Percentiles rank a stretch among this genome's conserved stretches.
These are phyloP conservation scores for Sphaeramia orbicularis DNA, from an alignment of 2,797 vertebrate species.

Conservation along the genomic window DNA sequence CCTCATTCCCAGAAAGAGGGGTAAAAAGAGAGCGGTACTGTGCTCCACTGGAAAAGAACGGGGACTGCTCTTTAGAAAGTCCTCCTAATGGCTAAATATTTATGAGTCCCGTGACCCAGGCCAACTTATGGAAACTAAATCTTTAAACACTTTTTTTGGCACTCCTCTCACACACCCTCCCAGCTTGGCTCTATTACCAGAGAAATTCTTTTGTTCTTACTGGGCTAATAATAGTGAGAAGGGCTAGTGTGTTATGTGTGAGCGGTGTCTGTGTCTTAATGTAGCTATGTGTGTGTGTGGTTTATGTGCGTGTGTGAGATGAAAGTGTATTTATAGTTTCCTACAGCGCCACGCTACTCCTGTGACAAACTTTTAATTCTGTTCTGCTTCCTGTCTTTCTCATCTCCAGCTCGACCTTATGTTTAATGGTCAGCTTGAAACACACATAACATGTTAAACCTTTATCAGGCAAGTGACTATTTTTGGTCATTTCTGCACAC, in stretches of 20 bases:
- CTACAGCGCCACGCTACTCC: slow-evolving; percentile 77
- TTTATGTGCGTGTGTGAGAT: slow-evolving; percentile 57
- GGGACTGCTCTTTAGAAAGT: slow-evolving; percentile 76
- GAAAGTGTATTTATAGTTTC: slow-evolving; percentile 91
- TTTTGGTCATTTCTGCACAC: too few species aligned
- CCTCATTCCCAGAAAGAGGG: slow-evolving; percentile 64
- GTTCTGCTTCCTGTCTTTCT: slow-evolving; percentile 92
- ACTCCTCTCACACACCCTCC: slow-evolving; percentile 73
- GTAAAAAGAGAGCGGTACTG: slow-evolving; percentile 6
- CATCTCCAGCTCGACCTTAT: slow-evolving; percentile 35
- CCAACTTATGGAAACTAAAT: slow-evolving; percentile 89
- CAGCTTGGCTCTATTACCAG: slow-evolving; percentile 89
- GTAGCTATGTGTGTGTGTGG: slow-evolving; percentile 41
- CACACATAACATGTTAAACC: not conserved
- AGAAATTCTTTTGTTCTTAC: slow-evolving; percentile 88
- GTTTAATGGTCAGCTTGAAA: slow-evolving; percentile 27
- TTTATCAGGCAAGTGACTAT: too few species aligned
- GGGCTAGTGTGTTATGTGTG: slow-evolving; percentile 59
- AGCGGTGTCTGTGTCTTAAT: slow-evolving; percentile 66
- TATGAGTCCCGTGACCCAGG: slow-evolving; percentile 80
- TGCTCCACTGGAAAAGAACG: slow-evolving; percentile 65
- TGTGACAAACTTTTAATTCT: slow-evolving; percentile 90
- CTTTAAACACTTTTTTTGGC: slow-evolving; percentile 86
- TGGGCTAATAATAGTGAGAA: slow-evolving; percentile 92
- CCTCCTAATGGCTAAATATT: slow-evolving; percentile 87